Evolutionary conservation across 2,888 invertebrate genomes (phyloP).

Genomic region (Amphipyra tragopoginis): DNA sequence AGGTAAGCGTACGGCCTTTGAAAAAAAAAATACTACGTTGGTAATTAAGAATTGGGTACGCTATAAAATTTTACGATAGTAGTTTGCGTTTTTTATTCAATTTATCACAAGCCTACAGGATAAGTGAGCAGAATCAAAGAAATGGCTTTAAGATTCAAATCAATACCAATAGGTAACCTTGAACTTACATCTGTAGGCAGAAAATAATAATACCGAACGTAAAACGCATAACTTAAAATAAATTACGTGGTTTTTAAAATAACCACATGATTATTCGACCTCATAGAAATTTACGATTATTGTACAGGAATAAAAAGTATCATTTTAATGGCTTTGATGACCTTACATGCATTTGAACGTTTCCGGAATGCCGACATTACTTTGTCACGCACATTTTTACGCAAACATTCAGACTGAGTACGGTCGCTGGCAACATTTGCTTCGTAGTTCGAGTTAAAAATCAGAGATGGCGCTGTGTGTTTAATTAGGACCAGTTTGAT

Average conservation of each 20-base stretch:
- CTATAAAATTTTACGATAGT: slow-evolving; percentile 36
- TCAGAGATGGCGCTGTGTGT: slow-evolving; percentile 56
- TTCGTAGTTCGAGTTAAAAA: slow-evolving; percentile 22
- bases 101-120: slow-evolving; percentile 16
- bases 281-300: slow-evolving; percentile 54
- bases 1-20: not conserved
- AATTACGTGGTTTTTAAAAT: slow-evolving; percentile 25
- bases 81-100: slow-evolving; percentile 23
- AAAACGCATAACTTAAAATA: slow-evolving; percentile 38
- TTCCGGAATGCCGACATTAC: slow-evolving; percentile 75
- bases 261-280: slow-evolving; percentile 34
- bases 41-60: slow-evolving; percentile 38
- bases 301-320: slow-evolving; percentile 62
- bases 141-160: slow-evolving; percentile 28
- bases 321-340: slow-evolving; percentile 68
- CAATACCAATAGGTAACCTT: slow-evolving; percentile 34
- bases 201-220: slow-evolving; percentile 22
- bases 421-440: slow-evolving; percentile 1
- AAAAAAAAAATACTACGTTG: slow-evolving; percentile 25
- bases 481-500: slow-evolving; percentile 13
- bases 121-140: slow-evolving; percentile 16
- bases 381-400: slow-evolving; percentile 70
- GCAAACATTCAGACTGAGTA: slow-evolving; percentile 18
- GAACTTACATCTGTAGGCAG: slow-evolving; percentile 39
- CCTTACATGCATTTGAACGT: slow-evolving; percentile 82